Conservation (phyloP, 2,888 invertebrate genomes). For the Latrodectus elegans region DNA sequence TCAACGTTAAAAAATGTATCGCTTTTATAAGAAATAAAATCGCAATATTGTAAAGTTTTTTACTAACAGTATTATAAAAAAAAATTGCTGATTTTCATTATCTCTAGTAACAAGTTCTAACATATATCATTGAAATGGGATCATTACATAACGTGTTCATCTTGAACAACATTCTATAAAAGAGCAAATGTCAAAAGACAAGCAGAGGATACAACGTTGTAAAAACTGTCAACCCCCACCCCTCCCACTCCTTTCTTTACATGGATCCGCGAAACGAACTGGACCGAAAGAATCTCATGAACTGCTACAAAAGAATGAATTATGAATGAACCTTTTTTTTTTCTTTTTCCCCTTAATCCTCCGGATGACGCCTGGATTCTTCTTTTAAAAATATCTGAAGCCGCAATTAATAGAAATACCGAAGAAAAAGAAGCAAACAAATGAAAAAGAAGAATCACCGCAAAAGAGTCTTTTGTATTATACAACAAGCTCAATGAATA, state of each 20-base stretch:
- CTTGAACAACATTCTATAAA: too few species aligned
- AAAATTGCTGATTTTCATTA: too few species aligned
- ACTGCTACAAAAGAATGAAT: neutral
- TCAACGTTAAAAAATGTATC: too few species aligned
- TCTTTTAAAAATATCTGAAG: neutral
- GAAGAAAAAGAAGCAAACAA: neutral
- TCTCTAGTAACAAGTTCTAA: too few species aligned
- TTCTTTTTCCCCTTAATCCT: conserved; percentile 18
- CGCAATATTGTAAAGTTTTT: too few species aligned
- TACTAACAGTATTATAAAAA: too few species aligned
- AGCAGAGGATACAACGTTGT: too few species aligned
- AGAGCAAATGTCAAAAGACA: too few species aligned
- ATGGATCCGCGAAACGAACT: neutral
- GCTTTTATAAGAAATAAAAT: too few species aligned
- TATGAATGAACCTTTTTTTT: neutral
- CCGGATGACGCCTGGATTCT: conserved; percentile 17
- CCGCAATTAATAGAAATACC: conserved; percentile 2
- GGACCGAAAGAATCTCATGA: neutral
- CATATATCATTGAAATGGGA: too few species aligned
- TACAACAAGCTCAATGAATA: conserved; percentile 52
- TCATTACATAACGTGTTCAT: too few species aligned
- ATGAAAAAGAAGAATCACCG: conserved; percentile 3
- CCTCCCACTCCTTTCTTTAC: neutral
- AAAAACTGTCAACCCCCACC: neutral
- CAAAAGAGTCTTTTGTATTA: conserved; percentile 44